A percentile compares a stretch with the other conserved stretches of the same genome.
phyloP scores from a whole-genome alignment of 2,113 vertebrate species.

The Polypterus bichir region DNA sequence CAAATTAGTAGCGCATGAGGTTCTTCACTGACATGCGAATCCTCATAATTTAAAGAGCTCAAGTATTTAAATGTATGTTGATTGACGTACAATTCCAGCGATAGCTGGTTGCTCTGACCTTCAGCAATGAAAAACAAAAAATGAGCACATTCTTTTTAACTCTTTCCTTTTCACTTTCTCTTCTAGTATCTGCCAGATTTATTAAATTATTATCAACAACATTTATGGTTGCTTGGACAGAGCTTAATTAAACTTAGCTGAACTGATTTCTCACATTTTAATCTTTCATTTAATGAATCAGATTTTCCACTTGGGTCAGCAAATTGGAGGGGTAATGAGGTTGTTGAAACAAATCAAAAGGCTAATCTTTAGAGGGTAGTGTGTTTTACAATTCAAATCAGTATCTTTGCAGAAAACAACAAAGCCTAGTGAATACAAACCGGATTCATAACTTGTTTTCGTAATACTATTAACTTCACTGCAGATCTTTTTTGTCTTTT shows the following conservation, averaged over 20 bases:
- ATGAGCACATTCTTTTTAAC: too few species aligned
- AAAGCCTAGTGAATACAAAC: conserved; percentile 21
- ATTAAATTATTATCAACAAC: not conserved
- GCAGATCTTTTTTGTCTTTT: not conserved
- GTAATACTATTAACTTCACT: not conserved
- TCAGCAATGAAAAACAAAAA: too few species aligned
- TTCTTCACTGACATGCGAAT: too few species aligned
- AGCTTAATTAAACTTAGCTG: conserved; percentile 13
- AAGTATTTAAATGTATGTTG: too few species aligned
- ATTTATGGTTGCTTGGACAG: not conserved
- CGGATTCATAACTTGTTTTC: not conserved
- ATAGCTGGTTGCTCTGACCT: too few species aligned
- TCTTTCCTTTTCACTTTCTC: not conserved
- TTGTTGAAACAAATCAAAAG: conserved; percentile 23
- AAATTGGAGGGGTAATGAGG: conserved; percentile 22
- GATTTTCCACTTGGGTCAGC: conserved; percentile 16
- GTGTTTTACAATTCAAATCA: conserved; percentile 21
- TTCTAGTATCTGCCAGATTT: not conserved
- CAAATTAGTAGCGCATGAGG: too few species aligned
- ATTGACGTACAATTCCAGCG: too few species aligned
- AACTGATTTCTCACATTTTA: conserved; percentile 8
- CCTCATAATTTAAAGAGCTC: too few species aligned
- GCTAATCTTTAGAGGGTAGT: conserved; percentile 19
- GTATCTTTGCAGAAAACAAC: conserved; percentile 15
- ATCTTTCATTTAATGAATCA: conserved; percentile 11